Percentiles rank a stretch among this genome's conserved stretches.
Conservation (phyloP, 2,113 vertebrate genomes). For the Athene cunicularia region DNA sequence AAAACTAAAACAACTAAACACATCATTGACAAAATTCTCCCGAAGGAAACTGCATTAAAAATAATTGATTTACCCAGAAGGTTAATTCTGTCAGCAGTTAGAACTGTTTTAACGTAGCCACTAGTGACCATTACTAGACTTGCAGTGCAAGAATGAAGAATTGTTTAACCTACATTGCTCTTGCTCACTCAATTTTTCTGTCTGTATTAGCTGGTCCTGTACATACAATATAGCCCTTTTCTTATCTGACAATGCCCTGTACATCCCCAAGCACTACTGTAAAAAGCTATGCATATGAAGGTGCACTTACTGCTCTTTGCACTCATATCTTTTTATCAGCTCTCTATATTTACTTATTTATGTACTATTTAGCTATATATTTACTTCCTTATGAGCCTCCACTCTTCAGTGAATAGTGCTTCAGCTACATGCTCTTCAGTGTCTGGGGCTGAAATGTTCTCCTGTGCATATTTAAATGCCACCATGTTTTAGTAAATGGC, state of each 20-base stretch:
- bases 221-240: background rate
- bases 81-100: background rate
- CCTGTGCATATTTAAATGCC: background rate
- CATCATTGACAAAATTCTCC: background rate
- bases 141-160: background rate
- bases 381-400: background rate
- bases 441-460: background rate
- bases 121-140: background rate
- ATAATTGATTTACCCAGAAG: background rate
- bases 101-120: background rate
- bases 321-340: background rate
- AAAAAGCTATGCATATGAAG: background rate
- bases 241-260: background rate
- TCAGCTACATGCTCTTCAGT: background rate
- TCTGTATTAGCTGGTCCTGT: background rate
- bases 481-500: background rate
- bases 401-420: background rate
- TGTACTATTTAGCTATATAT: background rate
- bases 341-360: background rate
- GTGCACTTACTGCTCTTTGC: background rate
- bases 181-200: background rate
- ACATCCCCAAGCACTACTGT: background rate
- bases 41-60: background rate
- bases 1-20: background rate
- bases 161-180: background rate